These are phyloP conservation scores for Synergus laeviventris DNA, from an alignment of 2,888 invertebrate species.

Conservation along the genomic window DNA sequence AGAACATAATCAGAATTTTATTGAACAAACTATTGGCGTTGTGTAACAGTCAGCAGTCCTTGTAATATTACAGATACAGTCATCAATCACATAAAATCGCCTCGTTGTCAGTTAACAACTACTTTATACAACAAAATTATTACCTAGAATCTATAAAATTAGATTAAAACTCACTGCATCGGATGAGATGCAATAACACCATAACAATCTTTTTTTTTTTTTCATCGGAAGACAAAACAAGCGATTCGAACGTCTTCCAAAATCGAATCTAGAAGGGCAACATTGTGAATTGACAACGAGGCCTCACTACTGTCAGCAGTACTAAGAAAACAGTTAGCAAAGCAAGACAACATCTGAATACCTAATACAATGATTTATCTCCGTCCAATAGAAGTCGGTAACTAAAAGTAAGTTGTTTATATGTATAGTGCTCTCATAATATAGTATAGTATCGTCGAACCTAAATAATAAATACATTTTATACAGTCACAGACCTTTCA, in stretches of 20 bases:
- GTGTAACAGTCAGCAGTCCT: conserved; percentile 69
- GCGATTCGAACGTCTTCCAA: background rate
- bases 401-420: conserved; percentile 69
- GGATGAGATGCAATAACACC: conserved; percentile 29
- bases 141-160: conserved; percentile 37
- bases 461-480: conserved; percentile 76
- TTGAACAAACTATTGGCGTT: conserved; percentile 55
- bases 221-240: conserved; percentile 28
- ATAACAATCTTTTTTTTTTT: conserved; percentile 36
- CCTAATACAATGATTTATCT: conserved; percentile 51
- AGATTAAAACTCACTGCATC: conserved; percentile 35
- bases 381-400: conserved; percentile 69
- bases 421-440: conserved; percentile 69
- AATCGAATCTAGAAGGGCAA: conserved; percentile 14
- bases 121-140: conserved; percentile 39
- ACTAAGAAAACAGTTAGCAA: conserved; percentile 14
- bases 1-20: conserved; percentile 58
- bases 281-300: conserved; percentile 41
- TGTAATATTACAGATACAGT: conserved; percentile 60
- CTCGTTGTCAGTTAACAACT: conserved; percentile 63
- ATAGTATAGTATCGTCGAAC: conserved; percentile 73
- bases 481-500: conserved; percentile 73
- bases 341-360: conserved; percentile 33
- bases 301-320: conserved; percentile 10
- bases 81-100: conserved; percentile 53